These are phyloP conservation scores for Podarcis siculus DNA, from an alignment of 2,797 vertebrate genomes.

Conservation along the genomic window DNA sequence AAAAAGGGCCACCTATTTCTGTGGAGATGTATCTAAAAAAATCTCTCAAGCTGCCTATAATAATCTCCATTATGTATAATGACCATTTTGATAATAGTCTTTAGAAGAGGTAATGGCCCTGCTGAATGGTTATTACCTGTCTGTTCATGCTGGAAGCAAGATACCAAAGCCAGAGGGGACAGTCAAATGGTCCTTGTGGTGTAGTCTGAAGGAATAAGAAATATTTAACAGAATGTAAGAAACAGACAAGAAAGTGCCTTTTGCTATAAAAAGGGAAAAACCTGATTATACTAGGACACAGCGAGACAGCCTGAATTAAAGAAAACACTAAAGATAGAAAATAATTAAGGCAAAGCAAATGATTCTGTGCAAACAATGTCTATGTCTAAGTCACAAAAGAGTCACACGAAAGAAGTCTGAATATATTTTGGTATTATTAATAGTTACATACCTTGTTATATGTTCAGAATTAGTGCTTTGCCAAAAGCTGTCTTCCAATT, in stretches of 20 bases:
- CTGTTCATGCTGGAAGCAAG: slow-evolving; percentile 82
- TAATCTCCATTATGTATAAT: slow-evolving; percentile 89
- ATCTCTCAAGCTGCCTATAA: slow-evolving; percentile 85
- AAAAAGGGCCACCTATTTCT: slow-evolving; percentile 82
- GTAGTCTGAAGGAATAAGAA: slow-evolving; percentile 80
- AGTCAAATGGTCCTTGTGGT: slow-evolving; percentile 81
- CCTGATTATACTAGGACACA: slow-evolving; percentile 43
- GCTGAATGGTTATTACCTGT: slow-evolving; percentile 85
- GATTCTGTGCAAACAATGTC: slow-evolving; percentile 64
- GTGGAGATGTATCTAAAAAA: slow-evolving; percentile 83
- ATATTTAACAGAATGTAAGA: slow-evolving; percentile 80
- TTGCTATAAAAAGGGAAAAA: slow-evolving; percentile 53
- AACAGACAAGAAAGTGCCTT: slow-evolving; percentile 74
- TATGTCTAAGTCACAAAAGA: slow-evolving; percentile 59
- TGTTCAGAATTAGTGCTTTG: no score
- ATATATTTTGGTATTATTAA: background rate
- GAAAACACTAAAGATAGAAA: slow-evolving; percentile 68
- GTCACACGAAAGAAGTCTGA: slow-evolving; percentile 27
- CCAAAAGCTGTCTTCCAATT: no score
- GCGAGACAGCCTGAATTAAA: slow-evolving; percentile 66
- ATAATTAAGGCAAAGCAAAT: slow-evolving; percentile 66
- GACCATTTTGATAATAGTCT: slow-evolving; percentile 87
- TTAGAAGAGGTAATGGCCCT: slow-evolving; percentile 84
- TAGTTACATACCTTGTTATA: background rate
- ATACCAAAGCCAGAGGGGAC: slow-evolving; percentile 83